Conservation (phyloP, 2,797 vertebrate genomes). For the Sebastes nivosus region DNA sequence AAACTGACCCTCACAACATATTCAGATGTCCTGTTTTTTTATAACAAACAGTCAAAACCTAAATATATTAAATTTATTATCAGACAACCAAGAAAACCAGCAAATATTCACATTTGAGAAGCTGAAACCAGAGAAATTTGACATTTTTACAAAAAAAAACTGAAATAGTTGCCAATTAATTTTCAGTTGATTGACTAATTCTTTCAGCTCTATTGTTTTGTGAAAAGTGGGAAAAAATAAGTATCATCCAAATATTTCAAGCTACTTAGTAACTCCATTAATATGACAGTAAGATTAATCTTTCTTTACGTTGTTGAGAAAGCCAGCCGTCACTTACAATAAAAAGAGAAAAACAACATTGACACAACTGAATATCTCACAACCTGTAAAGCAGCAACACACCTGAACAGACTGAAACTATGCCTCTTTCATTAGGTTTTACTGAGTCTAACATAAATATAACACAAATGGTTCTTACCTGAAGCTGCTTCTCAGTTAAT, state of each 20-base stretch:
- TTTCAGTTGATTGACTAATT: background rate
- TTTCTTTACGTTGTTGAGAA: background rate
- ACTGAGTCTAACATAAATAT: background rate
- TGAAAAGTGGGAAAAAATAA: background rate
- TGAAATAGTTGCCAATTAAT: too few species aligned
- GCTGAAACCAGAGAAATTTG: background rate
- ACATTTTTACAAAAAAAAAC: too few species aligned
- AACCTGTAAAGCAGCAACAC: background rate
- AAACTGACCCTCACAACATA: background rate
- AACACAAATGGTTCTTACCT: conserved; percentile 21
- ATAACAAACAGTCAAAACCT: too few species aligned
- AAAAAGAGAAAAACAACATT: background rate
- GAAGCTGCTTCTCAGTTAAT: background rate
- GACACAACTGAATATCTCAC: background rate
- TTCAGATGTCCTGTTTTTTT: background rate
- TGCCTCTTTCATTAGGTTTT: background rate
- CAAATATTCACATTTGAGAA: background rate
- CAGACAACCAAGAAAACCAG: background rate
- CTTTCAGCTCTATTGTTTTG: background rate
- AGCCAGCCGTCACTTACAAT: background rate
- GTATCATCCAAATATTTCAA: background rate
- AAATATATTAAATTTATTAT: background rate
- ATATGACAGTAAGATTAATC: background rate
- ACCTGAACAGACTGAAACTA: background rate
- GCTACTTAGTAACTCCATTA: background rate